These are phyloP conservation scores for Invenusta paracnida DNA, from an alignment of 2,888 invertebrate species.

Conservation along the genomic window DNA sequence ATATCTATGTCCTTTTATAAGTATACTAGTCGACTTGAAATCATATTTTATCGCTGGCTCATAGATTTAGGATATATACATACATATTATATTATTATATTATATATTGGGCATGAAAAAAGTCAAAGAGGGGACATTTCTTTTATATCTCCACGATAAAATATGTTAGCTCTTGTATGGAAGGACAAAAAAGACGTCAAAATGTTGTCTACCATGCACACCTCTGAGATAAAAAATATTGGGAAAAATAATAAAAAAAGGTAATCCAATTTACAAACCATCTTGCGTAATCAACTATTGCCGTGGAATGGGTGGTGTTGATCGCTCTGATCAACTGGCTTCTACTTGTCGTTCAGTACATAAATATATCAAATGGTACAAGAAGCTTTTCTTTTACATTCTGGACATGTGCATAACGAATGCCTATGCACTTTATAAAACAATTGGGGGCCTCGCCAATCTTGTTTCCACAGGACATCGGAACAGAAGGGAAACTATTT, in stretches of 20 bases:
- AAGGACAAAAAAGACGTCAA: neutral
- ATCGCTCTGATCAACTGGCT: slow-evolving; percentile 20
- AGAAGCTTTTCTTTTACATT: slow-evolving; percentile 27
- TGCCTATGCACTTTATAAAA: neutral
- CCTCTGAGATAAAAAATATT: neutral
- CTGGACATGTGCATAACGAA: slow-evolving; percentile 34
- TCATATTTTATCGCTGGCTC: no score
- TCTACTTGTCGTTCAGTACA: neutral
- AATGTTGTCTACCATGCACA: neutral
- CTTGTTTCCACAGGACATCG: neutral
- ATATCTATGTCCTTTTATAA: no score
- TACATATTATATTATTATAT: neutral
- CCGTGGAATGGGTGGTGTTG: slow-evolving; percentile 20
- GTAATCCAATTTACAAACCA: slow-evolving; percentile 9
- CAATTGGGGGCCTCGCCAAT: neutral
- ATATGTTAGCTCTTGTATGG: neutral
- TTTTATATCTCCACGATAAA: neutral
- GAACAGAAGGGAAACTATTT: slow-evolving; percentile 4
- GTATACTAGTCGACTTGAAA: no score
- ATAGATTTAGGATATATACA: no score
- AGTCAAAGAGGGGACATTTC: neutral
- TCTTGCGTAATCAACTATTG: slow-evolving; percentile 11
- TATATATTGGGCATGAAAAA: neutral
- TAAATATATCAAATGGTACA: slow-evolving; percentile 30
- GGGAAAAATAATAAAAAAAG: no score